Percentiles rank a stretch among this genome's conserved stretches.
phyloP scores from a whole-genome alignment of 2,888 invertebrate genomes.

The Tuberolachnus salignus region DNA sequence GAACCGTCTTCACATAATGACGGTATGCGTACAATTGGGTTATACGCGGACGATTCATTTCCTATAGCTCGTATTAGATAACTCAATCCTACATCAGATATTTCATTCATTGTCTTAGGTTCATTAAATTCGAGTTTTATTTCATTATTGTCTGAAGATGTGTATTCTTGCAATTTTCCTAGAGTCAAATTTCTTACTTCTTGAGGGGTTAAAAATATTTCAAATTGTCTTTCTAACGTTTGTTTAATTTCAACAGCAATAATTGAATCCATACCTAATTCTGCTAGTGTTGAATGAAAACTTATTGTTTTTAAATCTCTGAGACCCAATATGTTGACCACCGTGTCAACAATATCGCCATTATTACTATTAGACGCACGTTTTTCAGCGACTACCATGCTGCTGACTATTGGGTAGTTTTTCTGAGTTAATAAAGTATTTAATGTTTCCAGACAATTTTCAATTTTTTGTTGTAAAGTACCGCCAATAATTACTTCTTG shows the following conservation, averaged over 20 bases:
- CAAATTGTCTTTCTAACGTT: conserved; percentile 85
- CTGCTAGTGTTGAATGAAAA: conserved; percentile 77
- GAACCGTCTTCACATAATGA: conserved; percentile 62
- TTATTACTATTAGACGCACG: conserved; percentile 69
- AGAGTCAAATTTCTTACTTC: conserved; percentile 84
- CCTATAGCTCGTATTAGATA: conserved; percentile 70
- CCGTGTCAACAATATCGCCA: conserved; percentile 75
- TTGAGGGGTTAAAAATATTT: conserved; percentile 82
- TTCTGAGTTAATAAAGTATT: too few species aligned
- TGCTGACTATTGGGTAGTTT: conserved; percentile 76
- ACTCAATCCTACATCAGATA: conserved; percentile 62
- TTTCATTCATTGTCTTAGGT: conserved; percentile 6
- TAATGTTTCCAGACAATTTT: conserved; percentile 78
- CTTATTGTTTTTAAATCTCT: conserved; percentile 74
- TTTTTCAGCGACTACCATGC: conserved; percentile 89
- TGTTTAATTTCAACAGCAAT: conserved; percentile 97
- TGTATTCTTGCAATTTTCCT: conserved; percentile 66
- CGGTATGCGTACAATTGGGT: too few species aligned
- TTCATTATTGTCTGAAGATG: conserved; percentile 58
- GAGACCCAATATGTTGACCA: conserved; percentile 70
- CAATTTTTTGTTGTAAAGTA: conserved; percentile 83
- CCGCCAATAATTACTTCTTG: conserved; percentile 76
- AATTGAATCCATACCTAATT: conserved; percentile 95
- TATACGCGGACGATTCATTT: too few species aligned
- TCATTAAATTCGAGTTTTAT: conserved; percentile 17